Base-by-base conservation (phyloP, 2,113 vertebrate species). In the Pseudorhombus dupliciocellatus region DNA sequence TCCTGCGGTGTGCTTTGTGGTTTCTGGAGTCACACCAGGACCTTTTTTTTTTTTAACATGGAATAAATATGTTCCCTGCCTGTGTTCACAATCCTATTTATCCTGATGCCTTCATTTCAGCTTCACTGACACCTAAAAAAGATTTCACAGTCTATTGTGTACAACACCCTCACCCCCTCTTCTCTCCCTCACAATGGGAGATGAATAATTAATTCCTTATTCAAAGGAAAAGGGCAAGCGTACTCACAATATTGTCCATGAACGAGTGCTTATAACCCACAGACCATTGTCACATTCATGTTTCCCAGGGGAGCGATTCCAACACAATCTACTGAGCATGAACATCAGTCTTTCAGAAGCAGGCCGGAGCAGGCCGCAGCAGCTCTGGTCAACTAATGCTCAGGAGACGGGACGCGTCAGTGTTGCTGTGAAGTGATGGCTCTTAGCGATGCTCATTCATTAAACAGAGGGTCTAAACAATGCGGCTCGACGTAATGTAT, bases 121-220 rank as follows among this genome's bases (percentile, higher is more conserved):
- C 58, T 77, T 74, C 57, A 66, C 58, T 77, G 83, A 81, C 66
- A 87, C 77, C 65, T 73, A 42, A 84, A 79, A 79, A 55, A 84
- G 83, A 79, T 84, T 87, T 83, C 53, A 48, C 64, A 50, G 71
- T 76, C 69, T 64, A 80, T 74, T 84, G 79, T 87, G 73, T 74
- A 80, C 72, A 69, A 81, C 68, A 82, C 55, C 4, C 4, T 24
- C 52, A 25, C n/a, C 4, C 31, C 11, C 72, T 76, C 66, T 46
- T 66, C 69, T 77, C 56, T 75, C 63, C 75, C 66, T 61, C 60
- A 75, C 75, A 71, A 66, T 81, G 76, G 71, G 21, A 62, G 79
- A 86, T 90, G 89, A 91, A 91, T 91, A 90, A 92, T 92, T 87
- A 88, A 87, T 90, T 81, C 52, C 59, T 81, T 73, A 75, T 83